Evolutionary conservation across 2,888 invertebrate species (phyloP).

Genomic region (Diplolepis rosae): DNA sequence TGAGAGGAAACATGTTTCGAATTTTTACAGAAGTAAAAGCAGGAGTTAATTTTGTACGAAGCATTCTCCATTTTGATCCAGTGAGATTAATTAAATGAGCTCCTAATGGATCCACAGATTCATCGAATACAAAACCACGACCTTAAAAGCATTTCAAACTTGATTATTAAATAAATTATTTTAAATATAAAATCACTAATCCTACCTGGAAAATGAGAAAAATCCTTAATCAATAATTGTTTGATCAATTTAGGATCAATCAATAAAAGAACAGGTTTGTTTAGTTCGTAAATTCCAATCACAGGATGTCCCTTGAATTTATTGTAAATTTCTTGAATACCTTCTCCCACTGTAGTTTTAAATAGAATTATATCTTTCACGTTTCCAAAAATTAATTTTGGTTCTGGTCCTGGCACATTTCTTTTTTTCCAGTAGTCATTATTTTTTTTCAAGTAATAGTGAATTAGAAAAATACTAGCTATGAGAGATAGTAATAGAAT

Average conservation of each 20-base stretch:
- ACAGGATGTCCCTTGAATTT: conserved; percentile 50
- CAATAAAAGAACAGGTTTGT: conserved; percentile 68
- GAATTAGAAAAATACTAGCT: no score
- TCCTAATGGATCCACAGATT: conserved; percentile 71
- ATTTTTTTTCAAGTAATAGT: neutral
- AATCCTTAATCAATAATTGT: conserved; percentile 72
- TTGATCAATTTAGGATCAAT: conserved; percentile 69
- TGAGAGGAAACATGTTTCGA: conserved; percentile 75
- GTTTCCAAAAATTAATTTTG: conserved; percentile 72
- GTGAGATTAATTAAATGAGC: conserved; percentile 71
- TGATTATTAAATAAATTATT: neutral
- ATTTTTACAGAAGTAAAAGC: conserved; percentile 75
- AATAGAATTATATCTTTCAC: conserved; percentile 60
- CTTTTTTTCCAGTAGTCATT: conserved; percentile 73
- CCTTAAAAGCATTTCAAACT: conserved; percentile 49
- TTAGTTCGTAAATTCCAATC: conserved; percentile 70
- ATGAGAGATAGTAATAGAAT: no score
- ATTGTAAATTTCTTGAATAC: conserved; percentile 43
- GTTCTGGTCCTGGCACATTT: conserved; percentile 69
- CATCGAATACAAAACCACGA: conserved; percentile 52
- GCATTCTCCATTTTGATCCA: conserved; percentile 74
- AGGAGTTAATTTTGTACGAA: conserved; percentile 74
- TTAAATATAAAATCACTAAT: neutral
- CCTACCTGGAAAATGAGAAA: conserved; percentile 57
- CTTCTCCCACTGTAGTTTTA: conserved; percentile 34